Percentiles rank a stretch among this genome's conserved stretches.
These are phyloP conservation scores for Oligia fasciuncula DNA, from an alignment of 2,888 invertebrate genomes.

Conservation along the genomic window DNA sequence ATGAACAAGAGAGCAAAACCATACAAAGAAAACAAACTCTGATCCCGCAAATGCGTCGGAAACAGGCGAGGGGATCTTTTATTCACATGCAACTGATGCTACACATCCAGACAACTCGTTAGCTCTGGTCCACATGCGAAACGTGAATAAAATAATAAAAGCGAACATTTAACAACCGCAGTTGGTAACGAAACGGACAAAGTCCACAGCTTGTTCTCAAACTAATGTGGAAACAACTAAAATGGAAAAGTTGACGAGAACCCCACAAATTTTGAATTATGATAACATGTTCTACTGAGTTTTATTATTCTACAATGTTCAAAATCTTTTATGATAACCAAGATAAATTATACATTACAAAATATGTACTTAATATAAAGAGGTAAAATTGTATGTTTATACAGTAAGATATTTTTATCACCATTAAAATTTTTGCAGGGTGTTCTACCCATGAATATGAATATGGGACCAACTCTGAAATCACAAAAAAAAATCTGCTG, in stretches of 20 bases:
- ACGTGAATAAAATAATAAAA: conserved; percentile 48
- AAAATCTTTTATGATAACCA: background rate
- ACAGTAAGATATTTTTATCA: no score
- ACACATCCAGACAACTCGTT: background rate
- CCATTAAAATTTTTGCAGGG: no score
- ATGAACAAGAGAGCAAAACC: background rate
- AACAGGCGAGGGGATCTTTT: background rate
- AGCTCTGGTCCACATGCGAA: background rate
- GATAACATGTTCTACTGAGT: conserved; percentile 1
- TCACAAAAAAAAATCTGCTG: no score
- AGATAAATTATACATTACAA: background rate
- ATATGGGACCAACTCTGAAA: no score
- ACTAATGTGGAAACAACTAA: conserved; percentile 38
- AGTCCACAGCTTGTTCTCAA: conserved; percentile 39
- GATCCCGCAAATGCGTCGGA: background rate
- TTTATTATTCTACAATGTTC: background rate
- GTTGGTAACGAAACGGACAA: conserved; percentile 6
- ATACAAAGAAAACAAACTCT: conserved; percentile 3
- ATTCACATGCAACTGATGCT: conserved; percentile 25
- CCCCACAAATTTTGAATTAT: conserved; percentile 3
- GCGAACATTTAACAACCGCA: conserved; percentile 10
- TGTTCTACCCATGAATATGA: no score
- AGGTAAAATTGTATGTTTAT: no score
- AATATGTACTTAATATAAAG: no score
- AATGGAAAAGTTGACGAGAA: conserved; percentile 32